These are phyloP conservation scores for Drosophila pallidifrons DNA, from an alignment of 1,140 invertebrate genomes.

Conservation along the genomic window DNA sequence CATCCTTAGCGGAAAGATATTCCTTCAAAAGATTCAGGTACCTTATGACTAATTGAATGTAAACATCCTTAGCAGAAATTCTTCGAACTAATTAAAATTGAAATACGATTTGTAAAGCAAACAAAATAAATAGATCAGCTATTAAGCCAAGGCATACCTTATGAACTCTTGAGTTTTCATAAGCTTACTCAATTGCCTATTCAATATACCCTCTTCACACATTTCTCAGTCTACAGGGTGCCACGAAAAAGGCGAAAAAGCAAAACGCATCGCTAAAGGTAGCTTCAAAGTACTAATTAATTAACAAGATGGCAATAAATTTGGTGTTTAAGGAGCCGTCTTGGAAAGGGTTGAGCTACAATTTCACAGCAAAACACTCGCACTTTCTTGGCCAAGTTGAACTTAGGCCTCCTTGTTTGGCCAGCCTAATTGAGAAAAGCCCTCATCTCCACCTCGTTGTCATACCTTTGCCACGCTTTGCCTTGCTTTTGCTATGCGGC, in stretches of 20 bases:
- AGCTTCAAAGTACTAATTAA: slow-evolving; percentile 61
- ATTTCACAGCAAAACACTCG: slow-evolving; percentile 1
- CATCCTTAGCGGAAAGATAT: no score
- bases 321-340: slow-evolving; percentile 42
- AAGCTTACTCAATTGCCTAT: no score
- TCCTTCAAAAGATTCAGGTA: no score
- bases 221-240: background rate
- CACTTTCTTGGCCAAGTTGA: background rate
- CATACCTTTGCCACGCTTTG: background rate
- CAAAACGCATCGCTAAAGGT: slow-evolving; percentile 18
- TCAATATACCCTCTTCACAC: background rate
- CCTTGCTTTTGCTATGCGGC: no score
- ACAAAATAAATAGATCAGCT: no score
- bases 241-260: background rate
- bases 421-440: slow-evolving; percentile 58
- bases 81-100: no score
- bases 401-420: slow-evolving; percentile 39
- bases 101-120: no score
- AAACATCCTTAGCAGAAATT: no score
- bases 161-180: no score
- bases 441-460: background rate
- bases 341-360: slow-evolving; percentile 4
- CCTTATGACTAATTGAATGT: no score
- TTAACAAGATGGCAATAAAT: slow-evolving; percentile 61
- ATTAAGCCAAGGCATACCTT: no score